Base-by-base conservation (phyloP, 2,113 vertebrate genomes). In the Hiodon tergisus region DNA sequence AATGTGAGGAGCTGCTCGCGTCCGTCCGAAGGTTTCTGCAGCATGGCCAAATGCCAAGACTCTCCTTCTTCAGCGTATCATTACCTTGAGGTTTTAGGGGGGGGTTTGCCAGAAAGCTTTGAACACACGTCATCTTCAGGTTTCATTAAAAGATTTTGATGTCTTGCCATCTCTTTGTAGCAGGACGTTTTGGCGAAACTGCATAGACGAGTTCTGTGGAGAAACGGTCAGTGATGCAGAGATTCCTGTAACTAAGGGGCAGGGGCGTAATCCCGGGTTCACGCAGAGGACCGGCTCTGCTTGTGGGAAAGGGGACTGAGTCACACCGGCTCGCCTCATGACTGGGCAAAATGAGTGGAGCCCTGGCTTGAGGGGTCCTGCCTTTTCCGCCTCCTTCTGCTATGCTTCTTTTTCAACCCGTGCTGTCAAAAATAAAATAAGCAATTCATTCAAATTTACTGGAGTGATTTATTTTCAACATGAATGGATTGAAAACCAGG, bases 161-260 rank as follows among this genome's bases (percentile, higher is more conserved):
- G 9, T 17, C 5, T 62, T 11, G 51, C 11, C 57, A 50, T 62
- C 48, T 61, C 58, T 59, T 52, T 62, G 48, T 51, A 47, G 59
- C 51, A 10, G 61, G 58, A 72, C 61, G 71, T 58, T 72, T 72
- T 72, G 71, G 16, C 47, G 59, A n/a, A 51, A 62, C 1, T 14
- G 58, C 13, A 46, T 47, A 71, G 58, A 14, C 58, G 9, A 9
- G 61, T 3, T 11, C 3, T 50, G 59, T 1, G 54, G 54, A 1
- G 10, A 57, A 57, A 57, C 58, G 51, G 61, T 59, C 71, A 13
- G 51, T 62, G 58, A 71, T 71, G 57, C 46, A 47, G 53, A 71
- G 54, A 17, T 58, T 71, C 69, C 69, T 48, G 46, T 71, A 72
- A 51, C 61, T 72, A 72, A 5, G 71, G 51, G 57, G 58, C 58